Evolutionary conservation across 1,140 invertebrate genomes (phyloP).

Genomic region (Cyclina sinensis): DNA sequence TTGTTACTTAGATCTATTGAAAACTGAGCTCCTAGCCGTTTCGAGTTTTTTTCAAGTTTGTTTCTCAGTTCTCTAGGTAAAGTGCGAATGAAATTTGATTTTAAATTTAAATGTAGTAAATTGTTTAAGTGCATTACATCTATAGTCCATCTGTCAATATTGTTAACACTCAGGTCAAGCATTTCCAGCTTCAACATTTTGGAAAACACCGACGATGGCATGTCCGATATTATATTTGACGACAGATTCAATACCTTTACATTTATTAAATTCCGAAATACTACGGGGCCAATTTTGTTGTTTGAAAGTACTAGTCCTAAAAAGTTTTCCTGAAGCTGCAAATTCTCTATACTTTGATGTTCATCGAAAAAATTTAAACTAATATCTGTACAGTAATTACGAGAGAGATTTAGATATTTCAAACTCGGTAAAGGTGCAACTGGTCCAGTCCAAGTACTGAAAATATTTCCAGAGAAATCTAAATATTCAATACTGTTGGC

Average conservation of each 20-base stretch:
- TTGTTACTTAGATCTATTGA: constrained; percentile 49
- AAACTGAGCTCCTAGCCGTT: not conserved
- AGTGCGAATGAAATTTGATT: not conserved
- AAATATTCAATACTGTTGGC: not conserved
- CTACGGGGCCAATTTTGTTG: not conserved
- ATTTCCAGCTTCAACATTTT: constrained; percentile 1
- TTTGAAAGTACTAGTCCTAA: constrained; percentile 18
- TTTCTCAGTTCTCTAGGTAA: not conserved
- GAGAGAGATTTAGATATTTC: constrained; percentile 34
- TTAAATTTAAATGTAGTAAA: constrained; percentile 5
- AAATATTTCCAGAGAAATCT: constrained; percentile 9
- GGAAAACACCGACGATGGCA: not conserved
- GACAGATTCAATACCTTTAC: constrained; percentile 55
- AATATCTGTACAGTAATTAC: constrained; percentile 19
- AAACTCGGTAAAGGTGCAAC: constrained; percentile 1
- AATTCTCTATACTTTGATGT: not conserved
- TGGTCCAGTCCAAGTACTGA: not conserved
- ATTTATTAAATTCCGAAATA: constrained; percentile 1
- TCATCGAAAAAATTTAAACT: not conserved
- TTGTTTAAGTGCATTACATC: constrained; percentile 4
- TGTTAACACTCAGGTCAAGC: constrained; percentile 48
- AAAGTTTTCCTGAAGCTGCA: constrained; percentile 44
- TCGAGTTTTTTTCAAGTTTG: not conserved
- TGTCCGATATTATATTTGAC: constrained; percentile 17
- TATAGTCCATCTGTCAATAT: constrained; percentile 18